Evolutionary conservation across 2,797 vertebrate genomes (phyloP).

Genomic region (Hydrophis major): DNA sequence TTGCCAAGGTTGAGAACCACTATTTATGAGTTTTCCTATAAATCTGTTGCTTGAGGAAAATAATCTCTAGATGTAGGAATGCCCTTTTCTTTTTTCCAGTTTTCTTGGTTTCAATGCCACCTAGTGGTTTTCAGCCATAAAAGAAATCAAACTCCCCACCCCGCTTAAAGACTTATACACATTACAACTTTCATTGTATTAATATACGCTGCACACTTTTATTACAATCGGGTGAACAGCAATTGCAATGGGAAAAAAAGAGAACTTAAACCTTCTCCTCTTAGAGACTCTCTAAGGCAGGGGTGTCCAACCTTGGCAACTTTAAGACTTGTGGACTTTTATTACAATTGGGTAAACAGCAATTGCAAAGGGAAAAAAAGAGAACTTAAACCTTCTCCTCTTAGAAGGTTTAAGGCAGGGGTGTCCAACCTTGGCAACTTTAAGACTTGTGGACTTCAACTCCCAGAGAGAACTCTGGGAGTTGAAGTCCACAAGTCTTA

Average conservation of each 20-base stretch:
- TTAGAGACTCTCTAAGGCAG: too few relatives aligned
- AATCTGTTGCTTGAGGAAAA: not conserved
- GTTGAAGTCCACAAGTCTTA: too few relatives aligned
- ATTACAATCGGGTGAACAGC: not conserved
- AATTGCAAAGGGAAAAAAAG: not conserved
- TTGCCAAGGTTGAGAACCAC: not conserved
- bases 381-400: not conserved
- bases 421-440: too few relatives aligned
- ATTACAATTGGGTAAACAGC: not conserved
- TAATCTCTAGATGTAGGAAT: not conserved
- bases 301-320: too few relatives aligned
- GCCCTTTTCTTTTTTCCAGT: not conserved
- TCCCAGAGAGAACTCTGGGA: too few relatives aligned
- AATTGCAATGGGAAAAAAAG: not conserved
- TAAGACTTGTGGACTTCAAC: too few relatives aligned
- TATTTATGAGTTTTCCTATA: not conserved
- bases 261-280: not conserved
- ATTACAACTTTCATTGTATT: not conserved
- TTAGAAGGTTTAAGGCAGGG: too few relatives aligned
- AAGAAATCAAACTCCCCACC: not conserved
- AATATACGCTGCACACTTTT: not conserved
- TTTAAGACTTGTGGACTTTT: not conserved
- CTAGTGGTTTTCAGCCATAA: conserved; percentile 10
- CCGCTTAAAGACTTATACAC: not conserved
- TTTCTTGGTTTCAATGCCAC: conserved; percentile 36